Conservation (phyloP, 1,140 invertebrate species). For the Trypoxylus dichotomus region DNA sequence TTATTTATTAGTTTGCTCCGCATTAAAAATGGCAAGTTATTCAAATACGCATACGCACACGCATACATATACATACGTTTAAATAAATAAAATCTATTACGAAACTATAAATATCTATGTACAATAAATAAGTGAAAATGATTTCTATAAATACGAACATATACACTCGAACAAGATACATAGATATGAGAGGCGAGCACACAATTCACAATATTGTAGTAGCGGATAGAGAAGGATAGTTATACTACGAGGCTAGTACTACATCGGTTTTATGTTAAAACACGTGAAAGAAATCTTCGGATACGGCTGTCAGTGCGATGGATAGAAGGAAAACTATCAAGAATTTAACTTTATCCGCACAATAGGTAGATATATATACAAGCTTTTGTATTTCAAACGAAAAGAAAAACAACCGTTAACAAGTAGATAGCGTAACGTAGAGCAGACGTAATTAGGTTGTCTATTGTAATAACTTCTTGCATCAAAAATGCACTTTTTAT, state of each 20-base stretch:
- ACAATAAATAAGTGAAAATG: not conserved
- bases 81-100: constrained; percentile 9
- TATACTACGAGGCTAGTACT: not conserved
- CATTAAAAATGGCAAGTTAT: constrained; percentile 9
- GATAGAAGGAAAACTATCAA: not conserved
- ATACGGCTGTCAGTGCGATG: not conserved
- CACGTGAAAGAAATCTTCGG: not conserved
- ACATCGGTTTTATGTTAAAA: not conserved
- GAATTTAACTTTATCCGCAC: constrained; percentile 3
- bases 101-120: not conserved
- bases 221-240: not conserved
- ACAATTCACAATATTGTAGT: not conserved
- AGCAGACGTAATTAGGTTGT: not conserved
- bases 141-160: not conserved
- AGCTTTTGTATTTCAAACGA: not conserved
- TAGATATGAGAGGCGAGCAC: not conserved
- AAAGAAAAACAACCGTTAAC: not conserved
- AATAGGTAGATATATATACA: not conserved
- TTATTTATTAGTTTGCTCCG: constrained; percentile 1
- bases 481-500: not conserved
- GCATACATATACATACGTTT: not conserved
- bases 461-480: not conserved
- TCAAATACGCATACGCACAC: not conserved
- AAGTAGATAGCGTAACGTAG: not conserved
- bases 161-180: not conserved